These are phyloP conservation scores for Megalurothrips usitatus DNA, from an alignment of 2,888 invertebrate genomes.

Conservation along the genomic window DNA sequence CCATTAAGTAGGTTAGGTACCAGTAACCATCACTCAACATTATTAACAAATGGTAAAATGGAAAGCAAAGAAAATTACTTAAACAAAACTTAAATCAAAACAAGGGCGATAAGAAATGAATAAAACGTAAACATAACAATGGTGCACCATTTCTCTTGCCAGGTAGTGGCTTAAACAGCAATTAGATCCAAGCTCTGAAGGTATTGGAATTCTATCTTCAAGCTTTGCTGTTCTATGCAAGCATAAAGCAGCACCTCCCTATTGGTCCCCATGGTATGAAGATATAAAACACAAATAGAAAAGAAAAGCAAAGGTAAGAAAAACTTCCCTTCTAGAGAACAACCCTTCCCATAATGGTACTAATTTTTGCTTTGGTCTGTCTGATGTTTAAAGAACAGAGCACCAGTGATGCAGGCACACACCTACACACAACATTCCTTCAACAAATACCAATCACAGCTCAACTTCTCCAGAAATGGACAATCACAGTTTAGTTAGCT, in stretches of 20 bases:
- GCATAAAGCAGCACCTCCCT: not conserved
- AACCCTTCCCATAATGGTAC: not conserved
- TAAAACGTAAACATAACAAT: not conserved
- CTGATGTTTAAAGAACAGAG: not conserved
- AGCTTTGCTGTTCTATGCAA: not conserved
- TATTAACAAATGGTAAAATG: not conserved
- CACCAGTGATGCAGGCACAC: slow-evolving; percentile 25
- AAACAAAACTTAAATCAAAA: not conserved
- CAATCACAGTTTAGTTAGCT: slow-evolving; percentile 25
- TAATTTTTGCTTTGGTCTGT: not conserved
- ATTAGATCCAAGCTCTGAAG: not conserved
- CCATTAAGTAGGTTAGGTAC: slow-evolving; percentile 11
- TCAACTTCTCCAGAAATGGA: slow-evolving; percentile 16
- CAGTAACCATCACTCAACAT: slow-evolving; percentile 4
- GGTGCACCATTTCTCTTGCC: not conserved
- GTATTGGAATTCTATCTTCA: not conserved
- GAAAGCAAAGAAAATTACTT: slow-evolving; percentile 1
- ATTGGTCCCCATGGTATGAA: slow-evolving; percentile 24
- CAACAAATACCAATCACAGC: slow-evolving; percentile 16
- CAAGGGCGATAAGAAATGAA: not conserved
- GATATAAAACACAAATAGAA: not conserved
- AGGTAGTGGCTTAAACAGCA: not conserved
- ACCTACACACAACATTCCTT: not conserved
- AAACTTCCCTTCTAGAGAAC: not conserved
- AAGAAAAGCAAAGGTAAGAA: slow-evolving; percentile 1